Base-by-base conservation (phyloP, 2,797 vertebrate genomes). In the Steatocranus sp. region DNA sequence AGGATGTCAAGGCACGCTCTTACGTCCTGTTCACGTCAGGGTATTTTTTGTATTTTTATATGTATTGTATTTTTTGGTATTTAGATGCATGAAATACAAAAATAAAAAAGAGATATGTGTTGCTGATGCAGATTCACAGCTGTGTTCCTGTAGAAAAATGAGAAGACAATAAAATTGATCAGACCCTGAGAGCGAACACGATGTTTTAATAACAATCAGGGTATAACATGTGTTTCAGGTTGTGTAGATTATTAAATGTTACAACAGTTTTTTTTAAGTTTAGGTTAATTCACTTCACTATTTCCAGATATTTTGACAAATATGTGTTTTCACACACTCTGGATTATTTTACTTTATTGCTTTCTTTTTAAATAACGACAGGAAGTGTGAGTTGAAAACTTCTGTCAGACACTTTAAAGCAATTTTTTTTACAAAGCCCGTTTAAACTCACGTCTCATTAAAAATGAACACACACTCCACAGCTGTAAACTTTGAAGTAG, bases 321-420 rank as follows among this genome's bases (percentile, higher is more conserved):
- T 25, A 43, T 43, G 36, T 25, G 20, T 68, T 95, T 68, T 41
- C 8, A 48, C 41, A 4, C 2, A 0, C 6, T 8, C 25, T 11
- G 87, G 96, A 94, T 95, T 94, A 85, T 78, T 89, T 87, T 97
- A 97, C 80, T 51, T 12, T 12, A 91, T 97, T 95, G 97, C 97
- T 97, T 92, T 95, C 27, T 95, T 89, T 4, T 86, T 97, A 96
- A 97, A 97, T 94, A 97, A 97, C 95, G 95, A 92, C 82, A 90
- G 90, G 84, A 20, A 89, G 2, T 38, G 92, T 32, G 93, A 96
- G 93, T 95, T 78, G 15, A 95, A 96, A 95, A 96, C 96, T 95
- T 94, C 89, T 93, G 91, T 92, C 91, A 81, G 23, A 90, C 91
- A 94, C 15, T 77, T 79, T 41, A 49, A 66, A 81, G 20, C 7